A percentile compares a stretch with the other conserved stretches of the same genome.
These are phyloP conservation scores for Dryobates pubescens DNA, from an alignment of 2,797 vertebrate genomes.

Conservation along the genomic window DNA sequence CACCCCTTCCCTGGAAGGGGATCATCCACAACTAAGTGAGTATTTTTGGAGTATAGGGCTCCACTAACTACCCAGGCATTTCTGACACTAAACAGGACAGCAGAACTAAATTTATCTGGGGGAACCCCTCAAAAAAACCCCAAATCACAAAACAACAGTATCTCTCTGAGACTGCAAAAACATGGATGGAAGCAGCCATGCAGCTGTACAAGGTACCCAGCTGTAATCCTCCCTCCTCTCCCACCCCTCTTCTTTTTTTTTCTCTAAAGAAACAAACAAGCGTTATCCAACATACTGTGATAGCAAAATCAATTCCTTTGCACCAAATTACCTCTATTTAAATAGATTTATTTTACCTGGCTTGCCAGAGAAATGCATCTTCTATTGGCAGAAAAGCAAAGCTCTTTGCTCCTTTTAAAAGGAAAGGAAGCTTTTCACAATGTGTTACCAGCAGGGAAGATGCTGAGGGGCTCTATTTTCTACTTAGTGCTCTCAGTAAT, in stretches of 20 bases:
- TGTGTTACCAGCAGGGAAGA: constrained; percentile 4
- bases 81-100: background rate
- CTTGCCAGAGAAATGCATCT: constrained; percentile 19
- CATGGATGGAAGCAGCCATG: background rate
- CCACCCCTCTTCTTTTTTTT: background rate
- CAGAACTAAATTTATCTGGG: background rate
- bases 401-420: constrained; percentile 7
- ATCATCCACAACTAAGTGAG: background rate
- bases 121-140: too few relatives aligned
- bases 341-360: background rate
- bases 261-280: background rate
- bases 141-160: background rate
- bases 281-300: background rate
- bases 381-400: constrained; percentile 10
- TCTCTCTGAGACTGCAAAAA: background rate
- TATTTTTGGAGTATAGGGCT: background rate
- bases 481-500: background rate
- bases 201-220: background rate
- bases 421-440: constrained; percentile 4
- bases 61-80: background rate
- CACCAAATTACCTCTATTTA: constrained; percentile 54
- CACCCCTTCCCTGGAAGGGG: background rate
- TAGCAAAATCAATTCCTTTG: constrained; percentile 50
- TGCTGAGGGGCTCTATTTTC: constrained; percentile 15
- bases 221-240: background rate